Evolutionary conservation across 2,888 invertebrate species (phyloP), one percentile per base, ranked within the genome.

Genomic region (Sinhomidia bicolor): DNA sequence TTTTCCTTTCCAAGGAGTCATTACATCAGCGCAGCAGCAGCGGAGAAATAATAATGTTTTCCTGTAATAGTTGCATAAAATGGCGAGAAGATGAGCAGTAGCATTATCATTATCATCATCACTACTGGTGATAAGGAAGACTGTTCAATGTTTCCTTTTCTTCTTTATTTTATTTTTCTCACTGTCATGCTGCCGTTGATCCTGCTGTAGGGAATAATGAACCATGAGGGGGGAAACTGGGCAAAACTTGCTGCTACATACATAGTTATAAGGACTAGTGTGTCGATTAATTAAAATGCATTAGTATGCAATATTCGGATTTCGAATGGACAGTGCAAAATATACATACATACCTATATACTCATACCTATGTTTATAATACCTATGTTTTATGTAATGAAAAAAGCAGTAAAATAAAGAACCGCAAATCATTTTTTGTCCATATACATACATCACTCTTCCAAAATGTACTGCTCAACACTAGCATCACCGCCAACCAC

Each of bases 241-340:
- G 32, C 62, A 26, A 14, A 6, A 26, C 12, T 62, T 10, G 14
- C 14, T 23, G 23, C 3, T 57, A 36, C 3, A n/a, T 6, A 57
- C 6, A 20, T 6, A 20, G 20, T 57, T n/a, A n/a, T n/a, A n/a
- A 6, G 14, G 1, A 57, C 17, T 17, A 36, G 0, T 1, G 32
- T n/a, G 9, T 36, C 4, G 10, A 71, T 71, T 71, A 71, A 44
- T 44, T 71, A 44, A 71, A 44, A 71, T 71, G 23, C 71, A 44
- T 71, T 71, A 71, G 71, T 44, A 44, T 71, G 71, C 71, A 71
- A 32, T 5, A 23, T 71, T 71, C 23, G 26, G 62, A 54, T 54
- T 54, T 60, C 23, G n/a, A 62, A 9, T n/a, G n/a, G n/a, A 62
- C 6, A 60, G 60, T 20, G 54, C 17, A 0, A 32, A 68, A 17